phyloP scores from a whole-genome alignment of 1,140 invertebrate genomes.

The Drosophila auraria region DNA sequence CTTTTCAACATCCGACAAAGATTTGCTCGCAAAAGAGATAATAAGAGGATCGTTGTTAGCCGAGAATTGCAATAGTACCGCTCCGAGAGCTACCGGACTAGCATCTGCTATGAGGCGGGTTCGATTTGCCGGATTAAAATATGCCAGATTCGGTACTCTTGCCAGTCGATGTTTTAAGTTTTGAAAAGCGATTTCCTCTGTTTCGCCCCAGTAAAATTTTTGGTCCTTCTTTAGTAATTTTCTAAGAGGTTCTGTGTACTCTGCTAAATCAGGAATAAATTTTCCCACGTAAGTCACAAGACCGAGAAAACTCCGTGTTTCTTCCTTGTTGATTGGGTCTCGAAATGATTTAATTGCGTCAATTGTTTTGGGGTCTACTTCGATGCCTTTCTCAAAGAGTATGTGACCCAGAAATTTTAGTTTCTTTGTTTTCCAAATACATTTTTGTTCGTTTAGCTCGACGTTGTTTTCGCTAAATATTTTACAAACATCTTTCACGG shows the following conservation, averaged over 20 bases:
- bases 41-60: slow-evolving; percentile 7
- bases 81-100: slow-evolving; percentile 39
- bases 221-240: slow-evolving; percentile 8
- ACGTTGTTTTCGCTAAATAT: slow-evolving; percentile 55
- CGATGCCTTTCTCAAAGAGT: slow-evolving; percentile 4
- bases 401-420: slow-evolving; percentile 27
- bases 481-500: too few species aligned
- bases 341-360: slow-evolving; percentile 6
- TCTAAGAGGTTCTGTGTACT: slow-evolving; percentile 27
- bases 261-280: slow-evolving; percentile 38
- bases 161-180: slow-evolving; percentile 25
- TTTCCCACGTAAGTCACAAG: slow-evolving; percentile 39
- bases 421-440: slow-evolving; percentile 10
- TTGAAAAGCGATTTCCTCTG: slow-evolving; percentile 19
- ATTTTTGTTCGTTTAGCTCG: slow-evolving; percentile 21
- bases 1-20: slow-evolving; percentile 24
- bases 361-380: slow-evolving; percentile 17
- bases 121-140: slow-evolving; percentile 13
- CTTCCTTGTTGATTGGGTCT: slow-evolving; percentile 22
- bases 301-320: slow-evolving; percentile 33
- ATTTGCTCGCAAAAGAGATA: slow-evolving; percentile 31
- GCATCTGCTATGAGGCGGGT: slow-evolving; percentile 39
- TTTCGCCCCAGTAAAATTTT: slow-evolving; percentile 13
- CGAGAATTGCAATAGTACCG: slow-evolving; percentile 23
- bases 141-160: slow-evolving; percentile 6